Base-by-base conservation (phyloP, 2,113 vertebrate genomes). In the Aegithalos caudatus region DNA sequence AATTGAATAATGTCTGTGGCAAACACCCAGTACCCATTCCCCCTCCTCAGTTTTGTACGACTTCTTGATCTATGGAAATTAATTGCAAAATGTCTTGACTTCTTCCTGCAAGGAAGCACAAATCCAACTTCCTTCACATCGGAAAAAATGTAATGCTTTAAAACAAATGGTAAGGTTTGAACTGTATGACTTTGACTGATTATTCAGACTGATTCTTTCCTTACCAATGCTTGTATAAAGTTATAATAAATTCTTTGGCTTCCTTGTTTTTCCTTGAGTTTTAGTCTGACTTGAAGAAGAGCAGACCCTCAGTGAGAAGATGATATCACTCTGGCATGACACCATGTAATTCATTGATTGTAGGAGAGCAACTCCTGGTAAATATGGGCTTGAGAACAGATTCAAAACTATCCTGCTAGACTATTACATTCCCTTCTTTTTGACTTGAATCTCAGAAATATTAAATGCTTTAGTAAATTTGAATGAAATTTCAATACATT, bases 11-110 rank as follows among this genome's bases (percentile, higher is more conserved):
- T 50, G 40, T 74, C 64, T 91, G 35, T 28, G 79, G 64, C 14
- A 77, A 95, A 77, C 54, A 48, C 2, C 7, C 38, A 77, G 45
- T 0, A 1, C 31, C 25, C 7, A 2, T 7, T 20, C 12, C 31
- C 8, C 19, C 3, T 4, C 8, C 6, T 9, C 14, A 60, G 33
- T 65, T 91, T 79, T 57, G 7, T 61, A 54, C 69, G 71, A 72
- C 90, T 94, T 93, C 69, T 88, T 91, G 85, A 29, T 62, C 62
- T 28, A 28, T 88, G 62, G 40, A 95, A 94, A 93, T 86, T 69
- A 87, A 62, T 73, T 81, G 37, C 24, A 76, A 83, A 74, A 82
- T 71, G 31, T 38, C 56, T 86, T 89, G 29, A 91, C 23, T 81
- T 86, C 38, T 91, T 92, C 78, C 60, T 66, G 19, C 38, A 82